Evolutionary conservation across 1,140 invertebrate genomes (phyloP).

Genomic region (Calycopis cecrops): DNA sequence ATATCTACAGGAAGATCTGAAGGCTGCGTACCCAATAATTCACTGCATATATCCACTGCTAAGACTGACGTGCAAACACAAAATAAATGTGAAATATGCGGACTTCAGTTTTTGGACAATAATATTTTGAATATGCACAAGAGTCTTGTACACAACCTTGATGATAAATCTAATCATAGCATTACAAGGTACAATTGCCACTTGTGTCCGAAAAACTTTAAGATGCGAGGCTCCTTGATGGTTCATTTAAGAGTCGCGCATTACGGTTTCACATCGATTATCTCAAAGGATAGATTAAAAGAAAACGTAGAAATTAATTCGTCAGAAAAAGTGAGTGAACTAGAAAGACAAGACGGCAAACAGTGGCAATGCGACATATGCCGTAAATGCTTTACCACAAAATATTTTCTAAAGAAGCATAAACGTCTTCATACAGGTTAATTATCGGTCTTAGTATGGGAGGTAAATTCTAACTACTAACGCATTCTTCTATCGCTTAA

Average conservation of each 20-base stretch:
- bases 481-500: constrained; percentile 21
- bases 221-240: constrained; percentile 87
- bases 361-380: constrained; percentile 90
- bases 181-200: constrained; percentile 82
- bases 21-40: constrained; percentile 28
- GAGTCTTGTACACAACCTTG: constrained; percentile 82
- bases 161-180: constrained; percentile 70
- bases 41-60: constrained; percentile 31
- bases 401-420: constrained; percentile 93
- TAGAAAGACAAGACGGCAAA: constrained; percentile 58
- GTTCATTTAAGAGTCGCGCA: constrained; percentile 88
- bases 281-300: constrained; percentile 22
- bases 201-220: constrained; percentile 86
- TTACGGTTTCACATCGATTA: constrained; percentile 65
- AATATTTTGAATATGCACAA: constrained; percentile 84
- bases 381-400: constrained; percentile 89
- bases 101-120: constrained; percentile 81
- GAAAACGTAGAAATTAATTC: constrained; percentile 21
- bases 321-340: constrained; percentile 28
- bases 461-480: constrained; percentile 58
- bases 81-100: constrained; percentile 81
- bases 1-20: constrained; percentile 35
- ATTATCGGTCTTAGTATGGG: constrained; percentile 54
- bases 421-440: constrained; percentile 86
- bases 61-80: constrained; percentile 56